Percentiles rank a stretch among this genome's conserved stretches.
Evolutionary conservation across 2,888 invertebrate genomes (phyloP).

Genomic region (Lasius platythorax): DNA sequence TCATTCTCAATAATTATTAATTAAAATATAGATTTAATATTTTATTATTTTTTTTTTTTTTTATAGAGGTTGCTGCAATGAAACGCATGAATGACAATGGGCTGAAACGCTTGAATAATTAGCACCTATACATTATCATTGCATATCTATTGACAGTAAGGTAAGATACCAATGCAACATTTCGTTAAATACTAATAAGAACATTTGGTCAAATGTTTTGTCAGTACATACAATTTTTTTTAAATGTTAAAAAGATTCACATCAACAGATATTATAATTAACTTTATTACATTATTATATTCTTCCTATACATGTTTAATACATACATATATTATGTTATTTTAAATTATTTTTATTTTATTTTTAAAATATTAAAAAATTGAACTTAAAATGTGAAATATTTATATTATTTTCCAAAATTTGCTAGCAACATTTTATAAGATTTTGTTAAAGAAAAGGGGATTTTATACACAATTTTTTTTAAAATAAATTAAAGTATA

Average conservation of each 20-base stretch:
- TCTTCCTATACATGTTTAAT: neutral
- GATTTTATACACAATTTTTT: neutral
- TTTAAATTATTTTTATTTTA: no score
- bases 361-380: no score
- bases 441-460: neutral
- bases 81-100: slow-evolving; percentile 80
- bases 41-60: neutral
- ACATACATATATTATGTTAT: neutral
- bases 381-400: no score
- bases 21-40: slow-evolving; percentile 11
- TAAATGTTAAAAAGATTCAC: neutral
- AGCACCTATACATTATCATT: slow-evolving; percentile 39
- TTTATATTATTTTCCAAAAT: neutral
- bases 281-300: neutral
- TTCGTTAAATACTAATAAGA: slow-evolving; percentile 11
- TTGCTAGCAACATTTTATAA: neutral
- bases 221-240: neutral
- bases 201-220: neutral
- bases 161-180: slow-evolving; percentile 22
- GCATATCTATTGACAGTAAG: slow-evolving; percentile 14
- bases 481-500: neutral
- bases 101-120: slow-evolving; percentile 76
- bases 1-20: neutral
- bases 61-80: slow-evolving; percentile 62
- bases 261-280: neutral